Evolutionary conservation across 2,888 invertebrate genomes (phyloP), one percentile per base, ranked within the genome.

Genomic region (Nomada ruficornis): DNA sequence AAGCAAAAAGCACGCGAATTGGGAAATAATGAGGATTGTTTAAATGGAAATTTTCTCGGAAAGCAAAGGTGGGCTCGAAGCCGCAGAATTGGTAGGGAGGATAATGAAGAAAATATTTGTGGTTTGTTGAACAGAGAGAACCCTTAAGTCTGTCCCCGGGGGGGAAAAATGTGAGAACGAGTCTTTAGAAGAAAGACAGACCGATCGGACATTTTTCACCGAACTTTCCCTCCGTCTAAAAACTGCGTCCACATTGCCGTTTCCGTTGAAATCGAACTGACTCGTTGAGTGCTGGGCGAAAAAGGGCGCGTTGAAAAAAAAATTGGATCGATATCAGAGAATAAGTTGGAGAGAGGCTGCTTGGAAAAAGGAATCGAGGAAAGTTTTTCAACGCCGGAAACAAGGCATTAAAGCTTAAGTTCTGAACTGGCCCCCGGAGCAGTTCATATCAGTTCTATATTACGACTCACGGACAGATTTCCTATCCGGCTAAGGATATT

Each of bases 351-450:
- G 60, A 18, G 20, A 44, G 54, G 23, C 11, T 52, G 7, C 1
- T 7, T 15, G 62, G 63, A 52, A 80, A 47, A 59, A 72, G 18
- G 47, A 59, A 23, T 29, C 54, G 7, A 5, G 69, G 15, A 63
- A 80, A 82, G 76, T 82, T 80, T 69, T 23, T 11, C 67, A 60
- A 50, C 63, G 76, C 50, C 69, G 75, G 70, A 69, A 76, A 82
- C 76, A 76, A 82, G 68, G 67, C 63, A n/a, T 71, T 72, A 72
- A 80, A 69, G 76, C 68, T 52, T 76, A 68, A 26, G 68, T 73
- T 73, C 76, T 71, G 67, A 78, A 71, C 70, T 69, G 73, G 18
- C 67, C 78, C 78, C 42, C 65, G 62, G 67, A 52, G 78, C 80
- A n/a, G 67, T 78, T 74, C 64, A 29, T 69, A 73, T 62, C 73